These are phyloP conservation scores for Caenorhabditis panamensis DNA, from an alignment of 2,888 invertebrate species.

Conservation along the genomic window DNA sequence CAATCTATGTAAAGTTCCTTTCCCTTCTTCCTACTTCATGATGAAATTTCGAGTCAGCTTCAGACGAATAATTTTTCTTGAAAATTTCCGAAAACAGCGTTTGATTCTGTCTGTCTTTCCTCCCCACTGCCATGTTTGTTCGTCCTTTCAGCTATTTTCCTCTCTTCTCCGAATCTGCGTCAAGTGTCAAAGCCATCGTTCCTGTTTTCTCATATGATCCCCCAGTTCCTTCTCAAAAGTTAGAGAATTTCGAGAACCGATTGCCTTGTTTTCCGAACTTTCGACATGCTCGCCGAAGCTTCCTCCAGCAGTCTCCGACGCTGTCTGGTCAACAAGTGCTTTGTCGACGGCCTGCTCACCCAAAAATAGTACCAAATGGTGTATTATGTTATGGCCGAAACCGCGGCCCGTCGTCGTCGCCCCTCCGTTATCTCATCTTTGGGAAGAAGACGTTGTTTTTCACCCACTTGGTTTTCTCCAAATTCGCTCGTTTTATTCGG, in stretches of 20 bases:
- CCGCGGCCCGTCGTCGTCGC: neutral
- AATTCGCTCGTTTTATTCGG: slow-evolving; percentile 50
- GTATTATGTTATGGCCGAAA: slow-evolving; percentile 32
- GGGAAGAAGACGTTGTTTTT: slow-evolving; percentile 44
- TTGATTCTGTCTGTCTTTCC: slow-evolving; percentile 1
- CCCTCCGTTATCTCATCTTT: slow-evolving; percentile 22
- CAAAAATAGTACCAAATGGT: slow-evolving; percentile 36
- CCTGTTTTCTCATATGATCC: slow-evolving; percentile 14
- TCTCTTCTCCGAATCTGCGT: slow-evolving; percentile 6
- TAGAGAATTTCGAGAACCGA: slow-evolving; percentile 22
- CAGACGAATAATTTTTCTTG: neutral
- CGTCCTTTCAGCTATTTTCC: slow-evolving; percentile 1
- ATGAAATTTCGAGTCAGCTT: neutral
- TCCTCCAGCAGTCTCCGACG: neutral
- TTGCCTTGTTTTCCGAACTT: slow-evolving; percentile 25
- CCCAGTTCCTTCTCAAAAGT: slow-evolving; percentile 4
- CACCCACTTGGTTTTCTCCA: slow-evolving; percentile 52
- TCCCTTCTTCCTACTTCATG: no score
- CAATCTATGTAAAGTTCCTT: no score
- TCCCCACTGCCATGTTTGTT: slow-evolving; percentile 12
- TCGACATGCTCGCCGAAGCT: slow-evolving; percentile 19
- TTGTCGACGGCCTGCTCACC: slow-evolving; percentile 3
- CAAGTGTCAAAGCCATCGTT: neutral
- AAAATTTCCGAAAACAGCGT: slow-evolving; percentile 10
- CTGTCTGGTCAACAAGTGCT: slow-evolving; percentile 39